A percentile compares a stretch with the other conserved stretches of the same genome.
These are phyloP conservation scores for Aphaenogaster floridana DNA, from an alignment of 1,140 invertebrate genomes.

Conservation along the genomic window DNA sequence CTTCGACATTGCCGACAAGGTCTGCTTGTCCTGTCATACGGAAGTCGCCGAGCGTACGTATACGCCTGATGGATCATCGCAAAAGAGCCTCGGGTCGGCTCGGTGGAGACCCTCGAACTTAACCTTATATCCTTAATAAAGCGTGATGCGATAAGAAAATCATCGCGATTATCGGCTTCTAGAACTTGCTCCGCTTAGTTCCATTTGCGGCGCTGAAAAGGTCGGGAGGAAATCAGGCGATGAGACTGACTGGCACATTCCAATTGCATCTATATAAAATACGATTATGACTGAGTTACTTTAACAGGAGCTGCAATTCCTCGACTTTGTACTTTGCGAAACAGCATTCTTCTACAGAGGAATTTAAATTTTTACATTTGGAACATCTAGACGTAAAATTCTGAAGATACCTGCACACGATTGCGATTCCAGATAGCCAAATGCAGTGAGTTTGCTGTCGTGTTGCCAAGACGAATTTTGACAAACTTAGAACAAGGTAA, in stretches of 20 bases:
- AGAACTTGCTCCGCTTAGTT: slow-evolving; percentile 24
- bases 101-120: slow-evolving; percentile 42
- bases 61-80: slow-evolving; percentile 14
- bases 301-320: background rate
- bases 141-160: background rate
- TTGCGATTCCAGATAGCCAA: too few relatives aligned
- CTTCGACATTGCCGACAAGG: background rate
- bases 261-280: background rate
- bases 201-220: slow-evolving; percentile 47
- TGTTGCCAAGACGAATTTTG: too few relatives aligned
- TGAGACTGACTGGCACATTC: slow-evolving; percentile 15
- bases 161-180: background rate
- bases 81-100: slow-evolving; percentile 9
- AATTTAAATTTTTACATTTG: background rate
- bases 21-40: background rate
- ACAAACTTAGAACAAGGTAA: too few relatives aligned
- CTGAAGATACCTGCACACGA: background rate
- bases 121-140: slow-evolving; percentile 37
- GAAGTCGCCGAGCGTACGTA: background rate
- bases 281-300: background rate
- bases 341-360: background rate
- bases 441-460: too few relatives aligned
- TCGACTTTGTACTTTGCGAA: background rate
- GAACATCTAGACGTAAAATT: background rate
- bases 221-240: slow-evolving; percentile 13